These are phyloP conservation scores for Piezodorus guildinii DNA, from an alignment of 1,140 invertebrate species.

Conservation along the genomic window DNA sequence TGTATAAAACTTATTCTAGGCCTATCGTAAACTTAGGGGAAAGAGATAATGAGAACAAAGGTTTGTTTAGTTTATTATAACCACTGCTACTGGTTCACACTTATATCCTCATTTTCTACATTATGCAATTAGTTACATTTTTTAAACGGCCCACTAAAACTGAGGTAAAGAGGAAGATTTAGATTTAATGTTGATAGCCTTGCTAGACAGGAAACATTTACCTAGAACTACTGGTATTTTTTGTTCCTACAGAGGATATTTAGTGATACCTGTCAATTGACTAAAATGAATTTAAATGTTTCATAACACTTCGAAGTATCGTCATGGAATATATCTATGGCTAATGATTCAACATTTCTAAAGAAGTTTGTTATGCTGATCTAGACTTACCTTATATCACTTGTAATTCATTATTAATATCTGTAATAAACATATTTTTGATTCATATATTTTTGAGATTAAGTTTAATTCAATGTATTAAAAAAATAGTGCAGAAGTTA, in stretches of 20 bases:
- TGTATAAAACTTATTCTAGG: neutral
- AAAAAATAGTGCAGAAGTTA: slow-evolving; percentile 4
- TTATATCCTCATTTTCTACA: no score
- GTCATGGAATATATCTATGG: neutral
- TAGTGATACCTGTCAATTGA: slow-evolving; percentile 11
- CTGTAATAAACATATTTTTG: no score
- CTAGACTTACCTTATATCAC: slow-evolving; percentile 12
- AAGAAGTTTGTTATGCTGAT: neutral
- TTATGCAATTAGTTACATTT: no score
- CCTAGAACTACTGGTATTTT: slow-evolving; percentile 1
- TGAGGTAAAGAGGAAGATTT: slow-evolving; percentile 11
- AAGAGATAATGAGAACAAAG: neutral
- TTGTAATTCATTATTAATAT: neutral
- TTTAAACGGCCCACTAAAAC: no score
- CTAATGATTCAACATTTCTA: neutral
- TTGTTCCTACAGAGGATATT: neutral
- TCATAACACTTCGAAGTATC: no score
- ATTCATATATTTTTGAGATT: neutral
- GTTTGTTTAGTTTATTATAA: neutral
- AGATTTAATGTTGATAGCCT: neutral
- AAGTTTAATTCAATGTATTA: neutral
- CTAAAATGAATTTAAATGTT: neutral
- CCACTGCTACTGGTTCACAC: no score
- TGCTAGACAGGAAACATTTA: slow-evolving; percentile 6
- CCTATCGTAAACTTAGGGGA: slow-evolving; percentile 1